Evolutionary conservation across 2,888 invertebrate species (phyloP).

Genomic region (Boloria selene): DNA sequence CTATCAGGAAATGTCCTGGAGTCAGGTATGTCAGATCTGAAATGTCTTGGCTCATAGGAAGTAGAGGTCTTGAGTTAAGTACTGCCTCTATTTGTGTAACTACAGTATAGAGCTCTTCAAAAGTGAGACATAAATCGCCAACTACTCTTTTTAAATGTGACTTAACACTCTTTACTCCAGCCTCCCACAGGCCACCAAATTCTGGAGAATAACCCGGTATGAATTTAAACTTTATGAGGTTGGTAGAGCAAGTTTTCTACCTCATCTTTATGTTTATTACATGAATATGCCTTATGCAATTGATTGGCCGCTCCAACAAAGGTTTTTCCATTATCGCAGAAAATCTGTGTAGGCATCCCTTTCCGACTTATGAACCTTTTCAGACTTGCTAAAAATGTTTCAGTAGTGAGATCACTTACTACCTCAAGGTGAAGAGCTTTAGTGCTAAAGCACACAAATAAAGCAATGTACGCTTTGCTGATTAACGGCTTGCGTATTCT

Average conservation of each 20-base stretch:
- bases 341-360: constrained; percentile 32
- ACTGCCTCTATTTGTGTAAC: not conserved
- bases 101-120: too few species aligned
- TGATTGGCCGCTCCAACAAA: constrained; percentile 20
- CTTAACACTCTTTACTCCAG: too few species aligned
- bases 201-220: constrained; percentile 36
- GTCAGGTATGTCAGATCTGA: not conserved
- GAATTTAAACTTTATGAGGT: constrained; percentile 35
- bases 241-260: constrained; percentile 18
- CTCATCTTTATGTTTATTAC: constrained; percentile 21
- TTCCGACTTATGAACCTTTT: constrained; percentile 35
- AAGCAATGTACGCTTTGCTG: constrained; percentile 28
- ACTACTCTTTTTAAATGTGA: too few species aligned
- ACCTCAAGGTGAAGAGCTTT: constrained; percentile 35
- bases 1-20: constrained; percentile 2
- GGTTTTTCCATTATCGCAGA: constrained; percentile 38
- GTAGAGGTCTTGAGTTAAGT: not conserved
- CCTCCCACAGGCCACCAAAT: constrained; percentile 39
- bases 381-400: constrained; percentile 36
- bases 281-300: constrained; percentile 26
- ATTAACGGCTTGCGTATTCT: constrained; percentile 25
- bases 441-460: constrained; percentile 34
- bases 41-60: not conserved
- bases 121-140: too few species aligned
- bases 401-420: constrained; percentile 30